Conservation (phyloP, 2,113 vertebrate species). For the Nothocercus nigrocapillus region DNA sequence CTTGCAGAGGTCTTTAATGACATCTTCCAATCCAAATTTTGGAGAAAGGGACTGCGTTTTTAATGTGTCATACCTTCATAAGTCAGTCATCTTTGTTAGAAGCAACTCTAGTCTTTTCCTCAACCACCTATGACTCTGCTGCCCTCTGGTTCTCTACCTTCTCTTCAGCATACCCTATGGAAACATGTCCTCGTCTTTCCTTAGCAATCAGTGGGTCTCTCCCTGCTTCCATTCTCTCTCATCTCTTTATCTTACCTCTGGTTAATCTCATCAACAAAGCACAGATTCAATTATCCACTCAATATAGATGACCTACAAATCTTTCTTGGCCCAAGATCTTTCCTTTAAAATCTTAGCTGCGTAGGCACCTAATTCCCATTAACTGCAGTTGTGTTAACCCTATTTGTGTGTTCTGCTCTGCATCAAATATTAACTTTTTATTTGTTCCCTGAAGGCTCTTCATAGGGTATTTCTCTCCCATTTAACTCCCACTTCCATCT, state of each 20-base stretch:
- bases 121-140: background rate
- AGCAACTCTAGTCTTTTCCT: background rate
- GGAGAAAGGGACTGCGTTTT: background rate
- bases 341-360: conserved; percentile 7
- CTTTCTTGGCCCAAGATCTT: background rate
- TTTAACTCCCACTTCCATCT: conserved; percentile 12
- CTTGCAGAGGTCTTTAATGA: background rate
- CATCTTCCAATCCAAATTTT: background rate
- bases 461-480: background rate
- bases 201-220: background rate
- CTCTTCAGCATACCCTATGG: background rate
- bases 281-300: conserved; percentile 20
- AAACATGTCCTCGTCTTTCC: background rate
- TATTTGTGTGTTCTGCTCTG: background rate
- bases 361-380: background rate
- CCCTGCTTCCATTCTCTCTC: background rate
- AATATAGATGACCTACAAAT: background rate
- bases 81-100: background rate
- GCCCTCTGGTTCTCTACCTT: background rate
- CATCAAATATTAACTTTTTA: background rate
- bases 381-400: background rate
- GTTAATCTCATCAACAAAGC: conserved; percentile 22
- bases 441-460: background rate
- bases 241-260: background rate
- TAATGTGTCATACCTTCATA: background rate